Evolutionary conservation across 2,797 vertebrate species (phyloP).

Genomic region (Euphonia xanthogaster): DNA sequence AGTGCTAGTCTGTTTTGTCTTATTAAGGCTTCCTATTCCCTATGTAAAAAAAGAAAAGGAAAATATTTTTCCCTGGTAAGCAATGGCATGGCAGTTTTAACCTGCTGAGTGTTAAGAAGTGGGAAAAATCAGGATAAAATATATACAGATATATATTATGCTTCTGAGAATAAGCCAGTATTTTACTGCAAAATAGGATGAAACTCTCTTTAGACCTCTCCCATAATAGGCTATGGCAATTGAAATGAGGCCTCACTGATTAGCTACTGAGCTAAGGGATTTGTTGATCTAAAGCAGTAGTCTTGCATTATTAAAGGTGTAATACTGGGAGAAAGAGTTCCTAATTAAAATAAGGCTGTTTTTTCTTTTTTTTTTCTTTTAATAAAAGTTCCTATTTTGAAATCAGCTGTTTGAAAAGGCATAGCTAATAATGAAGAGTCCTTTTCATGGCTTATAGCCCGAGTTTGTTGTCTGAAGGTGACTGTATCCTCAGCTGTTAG

Average conservation of each 20-base stretch:
- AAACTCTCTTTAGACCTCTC: background rate
- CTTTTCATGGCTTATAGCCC: background rate
- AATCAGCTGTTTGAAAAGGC: background rate
- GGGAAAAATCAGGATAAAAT: background rate
- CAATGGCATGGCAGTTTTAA: background rate
- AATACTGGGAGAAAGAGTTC: background rate
- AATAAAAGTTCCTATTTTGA: background rate
- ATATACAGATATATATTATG: background rate
- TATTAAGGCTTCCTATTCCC: background rate
- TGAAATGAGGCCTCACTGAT: background rate
- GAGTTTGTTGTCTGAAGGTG: background rate
- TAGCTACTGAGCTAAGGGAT: background rate
- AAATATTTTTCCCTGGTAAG: background rate
- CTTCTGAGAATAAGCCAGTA: background rate
- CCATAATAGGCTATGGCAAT: background rate
- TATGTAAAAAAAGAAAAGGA: background rate
- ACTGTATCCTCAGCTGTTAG: background rate
- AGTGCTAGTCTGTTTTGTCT: background rate
- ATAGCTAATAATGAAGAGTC: background rate
- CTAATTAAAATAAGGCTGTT: background rate
- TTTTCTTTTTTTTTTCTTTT: accelerated
- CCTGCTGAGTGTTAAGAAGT: background rate
- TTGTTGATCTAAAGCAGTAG: background rate
- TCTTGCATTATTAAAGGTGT: background rate
- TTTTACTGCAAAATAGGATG: background rate